Evolutionary conservation across 2,113 vertebrate genomes (phyloP).

Genomic region (Heterocephalus glaber): DNA sequence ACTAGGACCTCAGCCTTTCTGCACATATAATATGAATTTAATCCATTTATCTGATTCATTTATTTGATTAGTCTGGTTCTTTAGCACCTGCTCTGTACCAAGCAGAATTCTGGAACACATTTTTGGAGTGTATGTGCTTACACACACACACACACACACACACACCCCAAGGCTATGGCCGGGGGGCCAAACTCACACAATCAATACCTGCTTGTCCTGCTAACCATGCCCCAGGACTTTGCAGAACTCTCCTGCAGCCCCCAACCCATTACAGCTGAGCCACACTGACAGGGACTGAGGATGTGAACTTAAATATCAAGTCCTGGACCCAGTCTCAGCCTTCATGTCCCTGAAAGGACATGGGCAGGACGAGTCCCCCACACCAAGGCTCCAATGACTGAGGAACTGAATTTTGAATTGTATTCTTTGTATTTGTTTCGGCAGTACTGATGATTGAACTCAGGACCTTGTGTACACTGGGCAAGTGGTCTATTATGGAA

Average conservation of each 20-base stretch:
- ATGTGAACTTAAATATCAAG: accelerated
- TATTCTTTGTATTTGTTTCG: neutral
- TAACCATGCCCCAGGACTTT: too few relatives aligned
- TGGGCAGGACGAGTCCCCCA: neutral
- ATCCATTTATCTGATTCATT: neutral
- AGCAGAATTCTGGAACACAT: neutral
- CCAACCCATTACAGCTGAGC: accelerated
- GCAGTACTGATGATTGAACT: neutral
- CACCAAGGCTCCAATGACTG: too few relatives aligned
- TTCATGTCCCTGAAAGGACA: too few relatives aligned
- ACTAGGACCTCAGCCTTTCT: neutral
- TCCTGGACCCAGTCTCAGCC: too few relatives aligned
- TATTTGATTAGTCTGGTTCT: neutral
- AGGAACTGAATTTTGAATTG: neutral
- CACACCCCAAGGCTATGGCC: accelerated
- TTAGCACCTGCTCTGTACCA: neutral
- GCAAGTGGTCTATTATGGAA: neutral
- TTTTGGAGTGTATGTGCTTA: accelerated
- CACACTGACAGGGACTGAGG: accelerated
- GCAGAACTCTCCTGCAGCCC: neutral
- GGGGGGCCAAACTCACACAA: accelerated
- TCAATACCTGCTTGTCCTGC: too few relatives aligned
- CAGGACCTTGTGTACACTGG: neutral
- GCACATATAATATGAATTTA: too few relatives aligned
- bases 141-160: accelerated